A percentile compares a stretch with the other conserved stretches of the same genome.
These are phyloP conservation scores for Mesoligia furuncula DNA, from an alignment of 2,888 invertebrate species.

Conservation along the genomic window DNA sequence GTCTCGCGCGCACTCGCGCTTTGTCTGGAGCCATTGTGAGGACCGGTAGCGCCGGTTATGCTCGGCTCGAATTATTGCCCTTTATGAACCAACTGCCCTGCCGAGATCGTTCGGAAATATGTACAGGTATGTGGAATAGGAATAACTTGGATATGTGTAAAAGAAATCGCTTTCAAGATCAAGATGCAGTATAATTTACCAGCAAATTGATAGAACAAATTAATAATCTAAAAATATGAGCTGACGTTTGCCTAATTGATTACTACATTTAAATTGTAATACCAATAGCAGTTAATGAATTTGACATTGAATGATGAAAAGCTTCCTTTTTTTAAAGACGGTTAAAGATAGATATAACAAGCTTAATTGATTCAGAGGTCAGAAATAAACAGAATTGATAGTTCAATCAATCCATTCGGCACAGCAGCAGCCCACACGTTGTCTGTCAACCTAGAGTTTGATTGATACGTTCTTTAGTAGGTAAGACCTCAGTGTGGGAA, in stretches of 20 bases:
- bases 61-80: conserved; percentile 81
- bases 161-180: neutral
- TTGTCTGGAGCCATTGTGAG: conserved; percentile 79
- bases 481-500: conserved; percentile 48
- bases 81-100: conserved; percentile 72
- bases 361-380: conserved; percentile 67
- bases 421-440: conserved; percentile 60
- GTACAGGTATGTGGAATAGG: conserved; percentile 44
- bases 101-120: conserved; percentile 61
- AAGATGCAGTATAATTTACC: conserved; percentile 1
- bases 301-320: conserved; percentile 63
- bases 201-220: conserved; percentile 22
- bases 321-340: conserved; percentile 57
- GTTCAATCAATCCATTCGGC: conserved; percentile 66
- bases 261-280: conserved; percentile 36
- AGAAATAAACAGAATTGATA: conserved; percentile 63
- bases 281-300: conserved; percentile 45
- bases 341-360: conserved; percentile 59
- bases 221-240: conserved; percentile 20
- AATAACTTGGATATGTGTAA: conserved; percentile 17
- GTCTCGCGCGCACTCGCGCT: conserved; percentile 73
- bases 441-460: conserved; percentile 62
- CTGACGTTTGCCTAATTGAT: conserved; percentile 40
- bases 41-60: conserved; percentile 85
- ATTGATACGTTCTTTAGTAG: conserved; percentile 58